Evolutionary conservation across 2,888 invertebrate species (phyloP).

Genomic region (Dascillus cervinus): DNA sequence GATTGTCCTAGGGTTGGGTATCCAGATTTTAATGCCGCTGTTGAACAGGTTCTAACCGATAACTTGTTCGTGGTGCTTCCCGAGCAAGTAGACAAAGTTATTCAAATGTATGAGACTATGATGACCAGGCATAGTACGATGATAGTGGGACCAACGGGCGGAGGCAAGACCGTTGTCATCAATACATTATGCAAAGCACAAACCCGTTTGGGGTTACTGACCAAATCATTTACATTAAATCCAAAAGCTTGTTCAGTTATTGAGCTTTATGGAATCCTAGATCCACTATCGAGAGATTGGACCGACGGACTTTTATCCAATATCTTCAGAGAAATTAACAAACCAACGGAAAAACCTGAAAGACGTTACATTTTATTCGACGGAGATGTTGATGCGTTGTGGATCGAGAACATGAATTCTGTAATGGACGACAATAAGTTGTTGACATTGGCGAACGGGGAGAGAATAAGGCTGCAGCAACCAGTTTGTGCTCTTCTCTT

Average conservation of each 20-base stretch:
- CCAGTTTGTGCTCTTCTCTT: conserved; percentile 77
- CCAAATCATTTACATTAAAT: conserved; percentile 75
- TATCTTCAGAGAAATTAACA: conserved; percentile 87
- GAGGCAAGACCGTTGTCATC: conserved; percentile 84
- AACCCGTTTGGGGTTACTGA: conserved; percentile 62
- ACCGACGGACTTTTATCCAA: conserved; percentile 85
- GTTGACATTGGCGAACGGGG: conserved; percentile 84
- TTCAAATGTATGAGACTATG: conserved; percentile 91
- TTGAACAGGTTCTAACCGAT: conserved; percentile 57
- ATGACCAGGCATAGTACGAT: conserved; percentile 89
- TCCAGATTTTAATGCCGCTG: conserved; percentile 77
- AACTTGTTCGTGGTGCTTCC: conserved; percentile 62
- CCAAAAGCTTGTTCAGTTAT: conserved; percentile 87
- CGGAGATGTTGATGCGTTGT: conserved; percentile 88
- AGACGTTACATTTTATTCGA: conserved; percentile 82
- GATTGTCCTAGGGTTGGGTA: conserved; percentile 84
- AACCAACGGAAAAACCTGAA: conserved; percentile 64
- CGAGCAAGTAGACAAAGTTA: conserved; percentile 56
- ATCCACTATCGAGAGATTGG: conserved; percentile 85
- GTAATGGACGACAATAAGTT: conserved; percentile 94
- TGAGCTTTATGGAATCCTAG: conserved; percentile 82
- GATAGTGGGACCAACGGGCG: conserved; percentile 89
- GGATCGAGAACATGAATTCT: conserved; percentile 97
- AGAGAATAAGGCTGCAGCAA: conserved; percentile 75
- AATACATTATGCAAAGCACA: conserved; percentile 73